Percentiles rank a stretch among this genome's conserved stretches.
These are phyloP conservation scores for Eremophila alpestris DNA, from an alignment of 2,797 vertebrate species.

Conservation along the genomic window DNA sequence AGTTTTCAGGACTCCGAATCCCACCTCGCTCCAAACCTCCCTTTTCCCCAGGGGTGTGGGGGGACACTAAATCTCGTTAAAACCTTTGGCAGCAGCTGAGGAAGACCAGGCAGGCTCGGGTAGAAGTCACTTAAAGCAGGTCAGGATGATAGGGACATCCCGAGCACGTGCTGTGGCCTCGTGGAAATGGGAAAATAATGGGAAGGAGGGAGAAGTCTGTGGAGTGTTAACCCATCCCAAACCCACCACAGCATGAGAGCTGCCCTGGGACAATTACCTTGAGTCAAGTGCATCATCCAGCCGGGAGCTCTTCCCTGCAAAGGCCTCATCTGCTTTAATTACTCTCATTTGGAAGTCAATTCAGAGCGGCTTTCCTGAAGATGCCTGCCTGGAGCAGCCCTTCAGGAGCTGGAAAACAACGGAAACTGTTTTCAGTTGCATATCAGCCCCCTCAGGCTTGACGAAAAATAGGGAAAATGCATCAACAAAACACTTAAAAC, in stretches of 20 bases:
- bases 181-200: not conserved
- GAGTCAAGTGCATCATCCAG: not conserved
- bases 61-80: not conserved
- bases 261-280: not conserved
- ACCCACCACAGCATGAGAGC: accelerated
- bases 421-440: not conserved
- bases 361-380: not conserved
- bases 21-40: not conserved
- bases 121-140: not conserved
- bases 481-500: not conserved
- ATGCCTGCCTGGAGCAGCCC: not conserved
- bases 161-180: not conserved
- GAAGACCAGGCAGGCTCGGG: not conserved
- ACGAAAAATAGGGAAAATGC: not conserved
- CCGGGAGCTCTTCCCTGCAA: not conserved
- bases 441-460: not conserved
- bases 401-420: not conserved
- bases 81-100: not conserved
- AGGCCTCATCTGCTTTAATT: not conserved
- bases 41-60: not conserved
- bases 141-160: not conserved
- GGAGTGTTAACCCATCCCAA: not conserved
- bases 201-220: not conserved
- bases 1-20: not conserved
- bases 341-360: constrained; percentile 1